Evolutionary conservation across 1,140 invertebrate genomes (phyloP), one percentile per base, ranked within the genome.

Genomic region (Drosophila setifemur): DNA sequence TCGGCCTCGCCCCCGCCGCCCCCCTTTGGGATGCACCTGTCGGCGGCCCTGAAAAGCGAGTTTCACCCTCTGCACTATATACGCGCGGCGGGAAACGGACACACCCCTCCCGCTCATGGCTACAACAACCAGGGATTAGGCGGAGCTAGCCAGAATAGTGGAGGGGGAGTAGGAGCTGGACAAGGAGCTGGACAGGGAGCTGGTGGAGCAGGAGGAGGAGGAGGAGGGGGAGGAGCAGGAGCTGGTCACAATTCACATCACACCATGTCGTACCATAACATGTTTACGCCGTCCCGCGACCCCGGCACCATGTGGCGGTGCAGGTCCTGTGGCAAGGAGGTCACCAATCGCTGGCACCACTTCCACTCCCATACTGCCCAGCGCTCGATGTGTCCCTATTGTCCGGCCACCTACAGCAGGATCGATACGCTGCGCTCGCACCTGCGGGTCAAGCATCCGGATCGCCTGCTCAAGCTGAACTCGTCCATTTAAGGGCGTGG

Each of bases 301-400:
- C 93, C 93, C 64, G 92, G 93, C 21, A 92, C 94, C 45, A 92
- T 95, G 78, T 95, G 94, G 94, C 93, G 93, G 88, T 97, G 96
- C 91, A 94, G 94, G 71, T 93, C 94, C 12, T 97, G 96, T 91
- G 94, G 94, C 81, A 97, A 96, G 92, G 94, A 95, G 91, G 95
- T 96, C 50, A 95, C 95, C 88, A 96, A 96, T 91, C 92, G 95
- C 82, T 96, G 96, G 95, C 96, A 97, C 91, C 95, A 96, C 91
- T 95, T 93, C 91, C 95, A 96, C 91, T 95, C 95, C 67, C 96
- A 96, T 90, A 95, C 94, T 31, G 93, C 94, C 42, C 93, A 95
- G 90, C 92, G 95, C 68, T 96, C 94, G 61, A 93, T 93, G 74
- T 96, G 96, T 90, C 95, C 95, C 26, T 95, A 96, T 90, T 97